Evolutionary conservation across 2,888 invertebrate species (phyloP), one percentile per base, ranked within the genome.

Genomic region (Oxytorus armatus): DNA sequence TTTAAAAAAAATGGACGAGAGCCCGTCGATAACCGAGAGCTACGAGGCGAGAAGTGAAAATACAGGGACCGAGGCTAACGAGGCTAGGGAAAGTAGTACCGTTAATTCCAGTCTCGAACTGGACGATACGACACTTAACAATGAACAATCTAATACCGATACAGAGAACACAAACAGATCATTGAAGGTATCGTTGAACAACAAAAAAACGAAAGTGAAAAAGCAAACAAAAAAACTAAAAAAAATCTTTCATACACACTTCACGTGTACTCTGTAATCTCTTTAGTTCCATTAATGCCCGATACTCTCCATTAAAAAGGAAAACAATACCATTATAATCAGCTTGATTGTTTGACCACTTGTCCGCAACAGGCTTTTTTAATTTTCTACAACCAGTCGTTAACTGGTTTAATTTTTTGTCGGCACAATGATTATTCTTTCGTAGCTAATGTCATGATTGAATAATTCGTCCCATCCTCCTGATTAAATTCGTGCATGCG

Each of bases 151-250:
- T 77, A 66, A 82, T 79, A 79, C 77, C 81, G 76, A 72, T 80
- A 81, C 77, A 77, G 83, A 83, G 83, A 77, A 81, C 77, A 81
- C 79, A 81, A 77, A 79, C 81, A 76, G 51, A 76, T 69, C 77
- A 77, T 69, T 78, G 33, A 68, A 84, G 84, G 84, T 84, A 84
- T 81, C 68, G 77, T 70, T 77, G 33, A 68, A 59, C 66, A 77
- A 49, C 70, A 44, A 57, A 57, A 55, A 59, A n/a, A 23, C 59
- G 55, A 51, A 74, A 51, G 18, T 16, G 44, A 66, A 74, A 47
- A 61, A 53, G 53, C 4, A 36, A 8, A 4, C 8, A 36, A 36
- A 36, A 36, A 36, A 36, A 36, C 5, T 29, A 70, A 61, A 55
- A 42, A 66, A 36, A 55, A 49, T 36, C 65, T 61, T 49, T 25